Percentiles rank a stretch among this genome's conserved stretches.
Conservation (phyloP, 2,888 invertebrate genomes). For the Theodoxus fluviatilis region DNA sequence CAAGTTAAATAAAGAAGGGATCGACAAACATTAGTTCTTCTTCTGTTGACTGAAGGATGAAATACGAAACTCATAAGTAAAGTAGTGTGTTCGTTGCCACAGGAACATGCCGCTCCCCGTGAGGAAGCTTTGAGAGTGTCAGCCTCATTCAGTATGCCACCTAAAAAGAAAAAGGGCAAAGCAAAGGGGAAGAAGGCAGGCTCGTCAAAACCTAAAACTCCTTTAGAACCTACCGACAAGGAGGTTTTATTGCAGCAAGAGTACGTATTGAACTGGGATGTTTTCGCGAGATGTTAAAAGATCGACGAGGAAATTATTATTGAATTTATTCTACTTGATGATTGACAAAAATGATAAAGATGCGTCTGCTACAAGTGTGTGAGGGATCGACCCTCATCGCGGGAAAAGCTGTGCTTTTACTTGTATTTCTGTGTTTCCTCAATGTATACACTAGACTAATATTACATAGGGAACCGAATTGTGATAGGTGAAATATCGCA, state of each 20-base stretch:
- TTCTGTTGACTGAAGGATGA: too few relatives aligned
- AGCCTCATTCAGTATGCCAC: slow-evolving; percentile 45
- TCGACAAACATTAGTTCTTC: background rate
- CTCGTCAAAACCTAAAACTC: slow-evolving; percentile 42
- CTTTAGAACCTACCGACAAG: slow-evolving; percentile 58
- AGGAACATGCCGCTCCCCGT: slow-evolving; percentile 29
- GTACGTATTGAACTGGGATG: slow-evolving; percentile 52
- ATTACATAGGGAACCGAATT: too few relatives aligned
- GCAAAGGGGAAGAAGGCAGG: slow-evolving; percentile 39
- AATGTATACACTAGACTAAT: too few relatives aligned
- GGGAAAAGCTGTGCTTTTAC: too few relatives aligned
- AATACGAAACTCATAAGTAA: slow-evolving; percentile 17
- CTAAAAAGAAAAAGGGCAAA: slow-evolving; percentile 52
- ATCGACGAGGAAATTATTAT: too few relatives aligned
- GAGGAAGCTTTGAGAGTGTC: too few relatives aligned
- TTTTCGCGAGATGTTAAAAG: too few relatives aligned
- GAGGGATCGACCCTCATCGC: too few relatives aligned
- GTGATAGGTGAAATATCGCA: too few relatives aligned
- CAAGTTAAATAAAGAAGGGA: background rate
- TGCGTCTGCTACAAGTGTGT: too few relatives aligned
- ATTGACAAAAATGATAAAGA: too few relatives aligned
- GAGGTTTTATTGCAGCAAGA: slow-evolving; percentile 59
- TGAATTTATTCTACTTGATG: background rate
- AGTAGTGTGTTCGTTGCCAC: slow-evolving; percentile 23
- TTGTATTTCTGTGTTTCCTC: too few relatives aligned